A percentile compares a stretch with the other conserved stretches of the same genome.
phyloP scores from a whole-genome alignment of 2,888 invertebrate genomes.

The Acrobasis consociella region DNA sequence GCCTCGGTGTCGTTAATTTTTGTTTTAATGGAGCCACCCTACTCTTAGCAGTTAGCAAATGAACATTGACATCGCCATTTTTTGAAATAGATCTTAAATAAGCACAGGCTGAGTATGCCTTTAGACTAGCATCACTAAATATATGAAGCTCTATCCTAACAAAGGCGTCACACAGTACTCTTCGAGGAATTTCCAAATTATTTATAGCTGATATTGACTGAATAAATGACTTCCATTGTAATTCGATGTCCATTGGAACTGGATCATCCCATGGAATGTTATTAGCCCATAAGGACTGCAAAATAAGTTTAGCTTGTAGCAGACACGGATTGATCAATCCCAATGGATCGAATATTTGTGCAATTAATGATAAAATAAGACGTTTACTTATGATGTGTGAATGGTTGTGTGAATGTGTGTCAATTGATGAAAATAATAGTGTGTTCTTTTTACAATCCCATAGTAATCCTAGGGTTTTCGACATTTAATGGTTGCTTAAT shows the following conservation, averaged over 20 bases:
- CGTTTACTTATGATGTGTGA: neutral
- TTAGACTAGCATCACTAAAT: neutral
- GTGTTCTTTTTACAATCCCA: neutral
- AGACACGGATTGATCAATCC: constrained; percentile 29
- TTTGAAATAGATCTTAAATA: constrained; percentile 2
- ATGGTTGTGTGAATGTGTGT: no score
- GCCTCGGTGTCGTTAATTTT: neutral
- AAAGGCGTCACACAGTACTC: neutral
- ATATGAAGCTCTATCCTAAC: neutral
- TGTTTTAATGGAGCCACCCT: neutral
- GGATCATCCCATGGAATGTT: constrained; percentile 37
- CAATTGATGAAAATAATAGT: neutral
- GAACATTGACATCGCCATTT: no score
- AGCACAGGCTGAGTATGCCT: neutral
- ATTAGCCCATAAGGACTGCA: constrained; percentile 36
- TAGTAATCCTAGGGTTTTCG: neutral
- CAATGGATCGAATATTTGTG: neutral
- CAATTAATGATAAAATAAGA: neutral
- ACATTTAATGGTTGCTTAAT: neutral
- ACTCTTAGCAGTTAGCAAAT: no score
- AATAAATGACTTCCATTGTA: constrained; percentile 5
- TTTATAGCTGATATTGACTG: neutral
- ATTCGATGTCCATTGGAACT: constrained; percentile 29
- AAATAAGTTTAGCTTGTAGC: constrained; percentile 35
- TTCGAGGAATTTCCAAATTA: neutral